phyloP scores from a whole-genome alignment of 2,113 vertebrate species.

The Lichenostomus cassidix region DNA sequence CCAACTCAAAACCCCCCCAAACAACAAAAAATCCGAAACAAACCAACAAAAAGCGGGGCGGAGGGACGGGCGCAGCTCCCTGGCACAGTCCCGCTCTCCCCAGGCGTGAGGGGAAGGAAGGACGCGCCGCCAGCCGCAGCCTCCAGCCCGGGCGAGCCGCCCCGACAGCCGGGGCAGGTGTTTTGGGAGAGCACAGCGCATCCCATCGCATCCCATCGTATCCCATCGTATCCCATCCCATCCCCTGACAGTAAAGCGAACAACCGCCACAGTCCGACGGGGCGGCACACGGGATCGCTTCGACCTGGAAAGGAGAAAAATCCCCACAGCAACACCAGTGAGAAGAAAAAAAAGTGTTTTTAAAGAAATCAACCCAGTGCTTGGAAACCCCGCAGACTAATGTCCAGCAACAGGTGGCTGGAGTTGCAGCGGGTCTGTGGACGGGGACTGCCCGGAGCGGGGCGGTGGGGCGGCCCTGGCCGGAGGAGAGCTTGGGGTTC shows the following conservation, averaged over 20 bases:
- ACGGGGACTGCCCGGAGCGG: no score
- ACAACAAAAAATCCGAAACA: no score
- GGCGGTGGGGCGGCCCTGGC: accelerated
- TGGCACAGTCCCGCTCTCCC: neutral
- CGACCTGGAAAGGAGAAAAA: no score
- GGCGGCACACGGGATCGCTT: neutral
- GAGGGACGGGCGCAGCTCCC: no score
- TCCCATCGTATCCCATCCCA: no score
- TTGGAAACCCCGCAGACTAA: neutral
- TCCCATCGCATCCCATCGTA: no score
- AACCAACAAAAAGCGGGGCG: no score
- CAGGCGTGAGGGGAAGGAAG: accelerated
- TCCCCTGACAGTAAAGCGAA: accelerated
- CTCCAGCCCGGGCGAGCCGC: neutral
- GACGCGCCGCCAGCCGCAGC: accelerated
- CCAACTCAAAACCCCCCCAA: no score
- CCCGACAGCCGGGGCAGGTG: neutral
- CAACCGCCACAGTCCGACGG: neutral
- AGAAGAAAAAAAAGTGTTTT: neutral
- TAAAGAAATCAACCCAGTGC: neutral
- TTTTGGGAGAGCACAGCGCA: neutral
- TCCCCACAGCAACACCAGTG: neutral
- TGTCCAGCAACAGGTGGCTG: neutral
- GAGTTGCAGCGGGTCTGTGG: neutral
- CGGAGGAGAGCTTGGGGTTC: accelerated